Conservation (phyloP, 2,888 invertebrate species). For the Limnephilus auricula region DNA sequence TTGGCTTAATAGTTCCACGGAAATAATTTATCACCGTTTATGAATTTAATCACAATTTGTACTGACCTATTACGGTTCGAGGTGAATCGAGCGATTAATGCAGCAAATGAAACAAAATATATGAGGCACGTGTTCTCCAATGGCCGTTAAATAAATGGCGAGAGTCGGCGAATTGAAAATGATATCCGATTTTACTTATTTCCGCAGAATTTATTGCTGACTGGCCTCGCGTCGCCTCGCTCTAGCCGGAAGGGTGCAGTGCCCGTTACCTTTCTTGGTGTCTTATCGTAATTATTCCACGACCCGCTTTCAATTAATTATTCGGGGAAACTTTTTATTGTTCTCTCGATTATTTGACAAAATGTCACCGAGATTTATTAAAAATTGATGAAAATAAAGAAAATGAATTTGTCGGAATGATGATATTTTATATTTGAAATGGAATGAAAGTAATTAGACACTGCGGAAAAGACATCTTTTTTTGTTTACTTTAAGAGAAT, state of each 20-base stretch:
- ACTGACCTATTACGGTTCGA: not conserved
- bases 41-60: slow-evolving; percentile 8
- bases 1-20: not conserved
- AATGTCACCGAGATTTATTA: not conserved
- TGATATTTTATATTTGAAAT: not conserved
- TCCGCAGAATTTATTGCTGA: slow-evolving; percentile 47
- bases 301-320: slow-evolving; percentile 31
- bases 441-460: not conserved
- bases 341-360: slow-evolving; percentile 30
- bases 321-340: slow-evolving; percentile 10
- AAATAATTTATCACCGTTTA: slow-evolving; percentile 2
- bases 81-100: slow-evolving; percentile 11
- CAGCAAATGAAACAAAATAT: slow-evolving; percentile 31
- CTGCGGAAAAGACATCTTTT: not conserved
- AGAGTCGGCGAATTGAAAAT: slow-evolving; percentile 50
- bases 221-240: slow-evolving; percentile 3
- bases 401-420: not conserved
- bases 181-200: slow-evolving; percentile 53
- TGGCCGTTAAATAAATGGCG: slow-evolving; percentile 39
- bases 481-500: not conserved
- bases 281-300: slow-evolving; percentile 36
- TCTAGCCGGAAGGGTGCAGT: slow-evolving; percentile 8
- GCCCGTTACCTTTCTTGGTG: slow-evolving; percentile 7
- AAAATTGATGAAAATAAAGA: not conserved
- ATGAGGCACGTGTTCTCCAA: slow-evolving; percentile 33